A percentile compares a stretch with the other conserved stretches of the same genome.
phyloP scores from a whole-genome alignment of 2,113 vertebrate genomes.

The Octodon degus region DNA sequence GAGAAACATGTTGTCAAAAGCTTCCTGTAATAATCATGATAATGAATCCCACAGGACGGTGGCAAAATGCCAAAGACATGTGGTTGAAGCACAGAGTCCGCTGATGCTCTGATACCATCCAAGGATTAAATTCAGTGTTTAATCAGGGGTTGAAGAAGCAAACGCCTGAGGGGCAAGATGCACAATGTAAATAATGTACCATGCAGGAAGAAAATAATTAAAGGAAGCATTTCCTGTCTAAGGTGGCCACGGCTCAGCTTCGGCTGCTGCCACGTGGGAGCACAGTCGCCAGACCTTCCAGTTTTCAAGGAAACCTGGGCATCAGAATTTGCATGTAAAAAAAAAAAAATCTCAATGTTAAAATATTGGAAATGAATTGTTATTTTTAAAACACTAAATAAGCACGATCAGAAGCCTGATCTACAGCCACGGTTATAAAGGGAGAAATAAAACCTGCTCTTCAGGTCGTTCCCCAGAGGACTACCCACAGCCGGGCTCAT shows the following conservation, averaged over 20 bases:
- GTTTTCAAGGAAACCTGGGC: background rate
- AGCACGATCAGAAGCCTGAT: background rate
- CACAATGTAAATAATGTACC: background rate
- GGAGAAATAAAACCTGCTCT: background rate
- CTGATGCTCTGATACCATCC: constrained; percentile 15
- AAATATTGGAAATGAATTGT: background rate
- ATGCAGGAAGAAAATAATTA: background rate
- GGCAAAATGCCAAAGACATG: background rate
- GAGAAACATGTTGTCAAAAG: background rate
- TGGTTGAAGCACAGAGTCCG: background rate
- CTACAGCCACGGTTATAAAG: background rate
- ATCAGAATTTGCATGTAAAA: background rate
- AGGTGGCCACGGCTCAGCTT: background rate
- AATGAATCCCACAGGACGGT: background rate
- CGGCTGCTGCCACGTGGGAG: no score
- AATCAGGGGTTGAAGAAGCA: background rate
- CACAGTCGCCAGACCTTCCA: background rate
- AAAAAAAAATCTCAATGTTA: background rate
- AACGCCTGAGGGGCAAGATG: background rate
- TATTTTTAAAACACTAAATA: background rate
- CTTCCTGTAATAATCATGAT: background rate
- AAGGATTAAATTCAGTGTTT: constrained; percentile 39
- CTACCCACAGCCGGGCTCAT: background rate
- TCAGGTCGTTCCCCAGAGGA: background rate
- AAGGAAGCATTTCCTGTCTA: background rate